Evolutionary conservation across 2,888 invertebrate genomes (phyloP), one percentile per base, ranked within the genome.

Genomic region (Itoplectis maculator): DNA sequence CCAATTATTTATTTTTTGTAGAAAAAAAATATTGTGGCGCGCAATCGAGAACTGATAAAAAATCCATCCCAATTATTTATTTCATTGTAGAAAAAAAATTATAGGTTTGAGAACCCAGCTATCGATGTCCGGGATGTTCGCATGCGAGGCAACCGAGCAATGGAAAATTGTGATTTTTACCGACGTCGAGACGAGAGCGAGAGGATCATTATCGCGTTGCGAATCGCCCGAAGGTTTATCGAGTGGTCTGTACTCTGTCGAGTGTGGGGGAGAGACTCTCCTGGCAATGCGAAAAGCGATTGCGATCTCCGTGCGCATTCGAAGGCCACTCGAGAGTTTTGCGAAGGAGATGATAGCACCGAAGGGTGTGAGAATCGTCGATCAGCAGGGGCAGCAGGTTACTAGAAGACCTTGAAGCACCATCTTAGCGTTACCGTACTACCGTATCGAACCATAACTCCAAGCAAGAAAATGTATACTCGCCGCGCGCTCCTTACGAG

Each of bases 171-270:
- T 47, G 29, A 72, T 59, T 72, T 59, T 66, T 49, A 29, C 47
- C 29, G 45, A 35, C 59, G 18, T 11, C 18, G 35, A 29, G 59
- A 18, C 40, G 61, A 40, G n/a, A 56, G 45, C 11, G 45, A 42
- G 37, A 42, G 37, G 45, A 72, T 72, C 45, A 72, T 72, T 59
- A 72, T 72, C 72, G 72, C 59, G 29, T 20, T 72, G 45, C 72
- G 72, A 72, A 59, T 59, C 72, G 72, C 45, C 45, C 59, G 72
- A 18, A 72, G 72, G 42, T 72, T 59, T 72, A 72, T 72, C 72
- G 59, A 72, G 47, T 72, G 56, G 18, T 35, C 47, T 15, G 47
- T 6, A 23, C 6, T 37, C 6, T 9, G 18, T 9, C 56, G 42
- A 72, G 72, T 18, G 72, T 29, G 72, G 47, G 59, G 51, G 42